Percentiles rank a stretch among this genome's conserved stretches.
Evolutionary conservation across 2,888 invertebrate species (phyloP).

Genomic region (Drosophila histrio): DNA sequence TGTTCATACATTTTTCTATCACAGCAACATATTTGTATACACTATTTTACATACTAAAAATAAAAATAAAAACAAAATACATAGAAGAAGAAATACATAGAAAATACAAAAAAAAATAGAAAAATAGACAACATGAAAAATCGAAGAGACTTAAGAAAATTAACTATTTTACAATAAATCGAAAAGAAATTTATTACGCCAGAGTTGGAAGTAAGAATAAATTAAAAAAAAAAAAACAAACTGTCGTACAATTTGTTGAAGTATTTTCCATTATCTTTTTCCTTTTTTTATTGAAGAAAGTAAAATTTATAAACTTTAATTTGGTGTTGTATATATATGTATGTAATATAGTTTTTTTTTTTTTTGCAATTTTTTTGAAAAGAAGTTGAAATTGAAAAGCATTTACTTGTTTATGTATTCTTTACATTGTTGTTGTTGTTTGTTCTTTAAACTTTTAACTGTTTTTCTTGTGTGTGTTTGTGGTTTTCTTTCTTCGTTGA

Average conservation of each 20-base stretch:
- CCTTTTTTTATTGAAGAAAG: constrained; percentile 31
- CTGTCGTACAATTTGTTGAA: constrained; percentile 42
- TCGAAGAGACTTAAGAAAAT: constrained; percentile 1
- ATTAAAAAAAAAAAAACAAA: constrained; percentile 21
- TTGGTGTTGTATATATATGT: background rate
- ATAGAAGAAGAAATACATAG: no score
- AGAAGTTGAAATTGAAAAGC: constrained; percentile 46
- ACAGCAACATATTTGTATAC: constrained; percentile 80
- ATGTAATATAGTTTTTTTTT: no score
- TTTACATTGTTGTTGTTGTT: constrained; percentile 35
- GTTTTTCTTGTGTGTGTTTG: constrained; percentile 1
- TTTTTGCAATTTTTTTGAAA: background rate
- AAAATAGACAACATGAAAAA: background rate
- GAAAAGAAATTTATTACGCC: background rate
- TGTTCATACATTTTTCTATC: constrained; percentile 76
- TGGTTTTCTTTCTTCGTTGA: constrained; percentile 1
- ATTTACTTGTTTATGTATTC: constrained; percentile 47
- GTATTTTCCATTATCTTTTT: background rate
- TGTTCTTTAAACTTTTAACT: constrained; percentile 1
- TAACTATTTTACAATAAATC: constrained; percentile 49
- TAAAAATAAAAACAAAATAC: constrained; percentile 39
- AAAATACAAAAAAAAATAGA: constrained; percentile 8
- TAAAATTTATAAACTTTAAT: constrained; percentile 6
- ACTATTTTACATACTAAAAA: constrained; percentile 68
- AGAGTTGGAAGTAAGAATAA: constrained; percentile 8